Percentiles rank a stretch among this genome's conserved stretches.
Evolutionary conservation across 2,888 invertebrate species (phyloP).

Genomic region (Drosophila paucipuncta): DNA sequence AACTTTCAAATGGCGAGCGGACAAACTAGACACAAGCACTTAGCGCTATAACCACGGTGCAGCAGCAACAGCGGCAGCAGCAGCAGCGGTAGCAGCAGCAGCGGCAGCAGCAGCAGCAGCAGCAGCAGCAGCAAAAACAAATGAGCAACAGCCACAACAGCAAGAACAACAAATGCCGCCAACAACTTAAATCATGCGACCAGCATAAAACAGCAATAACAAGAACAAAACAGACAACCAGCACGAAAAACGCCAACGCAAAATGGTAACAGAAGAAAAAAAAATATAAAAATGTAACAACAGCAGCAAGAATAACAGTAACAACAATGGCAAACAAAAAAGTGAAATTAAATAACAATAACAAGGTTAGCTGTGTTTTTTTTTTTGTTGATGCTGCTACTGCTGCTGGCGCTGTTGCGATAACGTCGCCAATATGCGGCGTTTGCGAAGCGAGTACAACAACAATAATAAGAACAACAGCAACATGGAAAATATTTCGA

Average conservation of each 20-base stretch:
- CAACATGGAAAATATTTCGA: constrained; percentile 55
- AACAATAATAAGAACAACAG: constrained; percentile 25
- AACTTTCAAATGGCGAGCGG: constrained; percentile 33
- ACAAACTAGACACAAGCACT: constrained; percentile 41
- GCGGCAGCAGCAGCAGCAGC: neutral
- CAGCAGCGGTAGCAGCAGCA: too few relatives aligned
- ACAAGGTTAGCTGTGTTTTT: constrained; percentile 73
- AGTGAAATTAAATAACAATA: constrained; percentile 80
- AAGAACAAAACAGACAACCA: constrained; percentile 56
- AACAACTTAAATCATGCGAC: constrained; percentile 55
- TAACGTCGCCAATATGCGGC: constrained; percentile 64
- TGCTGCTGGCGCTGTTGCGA: constrained; percentile 44
- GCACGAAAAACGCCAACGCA: constrained; percentile 54
- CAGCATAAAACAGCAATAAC: constrained; percentile 52
- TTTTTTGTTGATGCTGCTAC: constrained; percentile 18
- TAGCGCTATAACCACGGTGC: constrained; percentile 47
- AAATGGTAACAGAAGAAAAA: constrained; percentile 38
- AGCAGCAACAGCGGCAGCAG: constrained; percentile 21
- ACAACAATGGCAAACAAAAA: constrained; percentile 54
- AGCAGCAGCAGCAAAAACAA: constrained; percentile 17
- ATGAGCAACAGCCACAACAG: neutral
- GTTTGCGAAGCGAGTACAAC: constrained; percentile 34
- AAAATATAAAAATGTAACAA: constrained; percentile 28
- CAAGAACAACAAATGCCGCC: constrained; percentile 41
- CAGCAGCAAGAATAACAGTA: constrained; percentile 18